A percentile compares a stretch with the other conserved stretches of the same genome.
These are phyloP conservation scores for Polydrusus tereticollis DNA, from an alignment of 2,888 invertebrate genomes.

Conservation along the genomic window DNA sequence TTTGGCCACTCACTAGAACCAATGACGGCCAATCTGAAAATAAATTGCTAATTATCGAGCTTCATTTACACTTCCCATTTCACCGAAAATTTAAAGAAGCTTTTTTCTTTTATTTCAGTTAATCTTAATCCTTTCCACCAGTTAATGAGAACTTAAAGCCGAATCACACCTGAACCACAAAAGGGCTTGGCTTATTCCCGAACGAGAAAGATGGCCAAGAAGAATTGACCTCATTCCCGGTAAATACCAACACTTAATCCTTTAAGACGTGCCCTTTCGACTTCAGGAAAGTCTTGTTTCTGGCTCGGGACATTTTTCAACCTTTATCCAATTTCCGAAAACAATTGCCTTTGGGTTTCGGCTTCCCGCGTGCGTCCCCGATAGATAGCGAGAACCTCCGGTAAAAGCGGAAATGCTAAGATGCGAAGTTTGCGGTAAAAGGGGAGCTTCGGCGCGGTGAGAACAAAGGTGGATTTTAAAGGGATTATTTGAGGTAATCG, in stretches of 20 bases:
- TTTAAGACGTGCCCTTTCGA: constrained; percentile 48
- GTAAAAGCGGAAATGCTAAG: constrained; percentile 26
- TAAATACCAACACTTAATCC: constrained; percentile 50
- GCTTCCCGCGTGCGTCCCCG: constrained; percentile 50
- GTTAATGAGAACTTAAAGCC: constrained; percentile 47
- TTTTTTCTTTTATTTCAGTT: constrained; percentile 29
- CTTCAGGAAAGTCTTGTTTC: constrained; percentile 46
- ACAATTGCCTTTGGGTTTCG: constrained; percentile 61
- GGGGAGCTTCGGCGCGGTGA: neutral
- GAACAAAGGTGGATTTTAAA: constrained; percentile 23
- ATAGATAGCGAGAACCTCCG: constrained; percentile 42
- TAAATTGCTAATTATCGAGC: neutral
- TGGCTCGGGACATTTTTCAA: constrained; percentile 65
- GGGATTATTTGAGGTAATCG: constrained; percentile 8
- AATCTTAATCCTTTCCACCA: constrained; percentile 37
- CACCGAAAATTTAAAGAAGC: neutral
- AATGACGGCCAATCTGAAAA: neutral
- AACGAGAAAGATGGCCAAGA: constrained; percentile 43
- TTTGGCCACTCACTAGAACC: no score
- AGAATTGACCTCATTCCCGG: constrained; percentile 48
- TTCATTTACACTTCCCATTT: neutral
- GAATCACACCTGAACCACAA: constrained; percentile 48
- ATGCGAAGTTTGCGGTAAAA: constrained; percentile 22
- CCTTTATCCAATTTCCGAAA: constrained; percentile 69
- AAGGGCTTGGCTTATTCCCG: constrained; percentile 43